phyloP scores from a whole-genome alignment of 1,140 invertebrate genomes.

The Drosophila kikkawai region DNA sequence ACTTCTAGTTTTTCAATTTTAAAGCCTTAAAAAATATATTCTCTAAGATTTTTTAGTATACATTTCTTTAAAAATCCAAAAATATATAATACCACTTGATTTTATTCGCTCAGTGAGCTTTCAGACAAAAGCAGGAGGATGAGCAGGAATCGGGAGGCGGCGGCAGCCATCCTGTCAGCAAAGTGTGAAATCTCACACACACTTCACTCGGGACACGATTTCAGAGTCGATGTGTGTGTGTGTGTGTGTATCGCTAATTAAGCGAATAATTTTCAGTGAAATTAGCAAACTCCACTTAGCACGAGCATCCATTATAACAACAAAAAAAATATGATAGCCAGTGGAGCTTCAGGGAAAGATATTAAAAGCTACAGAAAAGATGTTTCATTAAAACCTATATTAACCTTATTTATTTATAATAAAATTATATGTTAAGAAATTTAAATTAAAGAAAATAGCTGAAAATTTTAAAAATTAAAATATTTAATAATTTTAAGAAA shows the following conservation, averaged over 20 bases:
- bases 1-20: not conserved
- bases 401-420: no score
- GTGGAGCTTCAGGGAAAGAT: not conserved
- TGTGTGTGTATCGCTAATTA: conserved; percentile 62
- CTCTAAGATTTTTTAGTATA: not conserved
- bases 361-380: not conserved
- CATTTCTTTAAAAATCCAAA: no score
- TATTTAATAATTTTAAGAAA: no score
- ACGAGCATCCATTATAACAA: conserved; percentile 23
- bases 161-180: conserved; percentile 43
- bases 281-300: conserved; percentile 58
- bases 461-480: no score
- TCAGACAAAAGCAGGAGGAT: not conserved
- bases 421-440: no score
- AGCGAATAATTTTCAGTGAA: conserved; percentile 66
- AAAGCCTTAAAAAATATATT: not conserved
- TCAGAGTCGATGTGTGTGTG: conserved; percentile 1
- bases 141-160: not conserved
- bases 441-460: no score
- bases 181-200: conserved; percentile 75
- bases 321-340: conserved; percentile 23
- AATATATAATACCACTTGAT: not conserved
- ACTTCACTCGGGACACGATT: conserved; percentile 45
- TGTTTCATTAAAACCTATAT: no score
- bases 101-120: conserved; percentile 7